phyloP scores from a whole-genome alignment of 2,888 invertebrate species.

The Idaea dimidiata region DNA sequence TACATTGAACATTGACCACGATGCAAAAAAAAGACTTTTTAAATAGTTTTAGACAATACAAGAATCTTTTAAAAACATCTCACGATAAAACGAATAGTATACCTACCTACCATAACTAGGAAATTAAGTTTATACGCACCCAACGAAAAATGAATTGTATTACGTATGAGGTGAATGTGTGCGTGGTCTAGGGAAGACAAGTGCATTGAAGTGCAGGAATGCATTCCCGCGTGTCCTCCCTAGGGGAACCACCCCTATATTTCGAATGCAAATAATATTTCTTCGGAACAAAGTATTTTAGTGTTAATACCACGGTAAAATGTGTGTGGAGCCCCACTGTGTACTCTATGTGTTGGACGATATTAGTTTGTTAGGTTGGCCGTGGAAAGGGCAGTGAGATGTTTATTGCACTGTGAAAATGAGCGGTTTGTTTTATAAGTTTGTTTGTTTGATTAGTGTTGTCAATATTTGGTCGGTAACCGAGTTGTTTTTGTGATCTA shows the following conservation, averaged over 20 bases:
- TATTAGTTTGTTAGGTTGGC: conserved; percentile 66
- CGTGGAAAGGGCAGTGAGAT: conserved; percentile 51
- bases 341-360: conserved; percentile 62
- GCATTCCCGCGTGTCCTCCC: conserved; percentile 45
- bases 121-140: neutral
- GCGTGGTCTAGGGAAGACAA: conserved; percentile 45
- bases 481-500: conserved; percentile 5
- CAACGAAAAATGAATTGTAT: neutral
- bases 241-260: conserved; percentile 48
- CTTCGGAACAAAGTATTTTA: conserved; percentile 71
- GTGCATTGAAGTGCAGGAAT: conserved; percentile 64
- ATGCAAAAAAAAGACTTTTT: too few species aligned
- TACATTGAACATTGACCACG: too few species aligned
- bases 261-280: conserved; percentile 76
- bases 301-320: conserved; percentile 73
- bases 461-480: neutral
- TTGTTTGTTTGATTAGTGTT: conserved; percentile 7
- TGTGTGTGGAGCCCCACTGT: conserved; percentile 60
- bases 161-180: conserved; percentile 19
- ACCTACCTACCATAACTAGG: neutral
- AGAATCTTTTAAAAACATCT: neutral
- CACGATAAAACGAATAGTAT: neutral
- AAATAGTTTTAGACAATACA: neutral
- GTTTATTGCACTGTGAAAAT: conserved; percentile 9
- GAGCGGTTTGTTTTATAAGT: conserved; percentile 9